phyloP scores from a whole-genome alignment of 2,888 invertebrate genomes.

The Parascotia fuliginaria region DNA sequence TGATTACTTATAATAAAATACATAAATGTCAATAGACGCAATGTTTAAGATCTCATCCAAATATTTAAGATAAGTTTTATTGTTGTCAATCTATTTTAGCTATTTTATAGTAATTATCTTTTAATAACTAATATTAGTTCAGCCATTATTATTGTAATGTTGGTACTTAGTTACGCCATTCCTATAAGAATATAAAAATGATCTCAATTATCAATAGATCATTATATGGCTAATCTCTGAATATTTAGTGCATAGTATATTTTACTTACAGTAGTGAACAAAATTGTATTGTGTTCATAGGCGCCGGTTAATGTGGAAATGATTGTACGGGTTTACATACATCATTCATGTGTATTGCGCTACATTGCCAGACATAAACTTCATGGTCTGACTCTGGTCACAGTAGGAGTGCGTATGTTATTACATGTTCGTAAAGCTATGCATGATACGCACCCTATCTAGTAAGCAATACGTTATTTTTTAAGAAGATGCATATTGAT shows the following conservation, averaged over 20 bases:
- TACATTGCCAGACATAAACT: no score
- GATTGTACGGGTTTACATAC: no score
- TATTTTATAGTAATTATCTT: not conserved
- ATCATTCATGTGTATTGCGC: no score
- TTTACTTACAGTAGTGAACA: slow-evolving; percentile 28
- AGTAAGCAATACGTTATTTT: no score
- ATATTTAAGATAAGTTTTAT: slow-evolving; percentile 37
- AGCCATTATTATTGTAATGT: slow-evolving; percentile 12
- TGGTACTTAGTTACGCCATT: slow-evolving; percentile 31
- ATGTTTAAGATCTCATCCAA: slow-evolving; percentile 44
- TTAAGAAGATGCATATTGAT: no score
- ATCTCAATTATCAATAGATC: slow-evolving; percentile 42
- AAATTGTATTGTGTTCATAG: slow-evolving; percentile 30
- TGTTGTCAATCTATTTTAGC: slow-evolving; percentile 12
- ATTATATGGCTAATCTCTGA: slow-evolving; percentile 29
- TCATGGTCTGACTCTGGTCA: no score
- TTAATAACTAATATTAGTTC: slow-evolving; percentile 1
- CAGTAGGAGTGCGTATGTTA: no score
- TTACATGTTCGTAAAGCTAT: no score
- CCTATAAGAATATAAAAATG: slow-evolving; percentile 29
- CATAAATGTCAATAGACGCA: slow-evolving; percentile 19
- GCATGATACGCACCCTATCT: no score
- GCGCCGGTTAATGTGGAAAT: not conserved
- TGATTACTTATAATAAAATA: slow-evolving; percentile 2
- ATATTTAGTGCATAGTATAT: slow-evolving; percentile 18